Conservation (phyloP, 2,888 invertebrate species). For the Drosophila mercatorum region DNA sequence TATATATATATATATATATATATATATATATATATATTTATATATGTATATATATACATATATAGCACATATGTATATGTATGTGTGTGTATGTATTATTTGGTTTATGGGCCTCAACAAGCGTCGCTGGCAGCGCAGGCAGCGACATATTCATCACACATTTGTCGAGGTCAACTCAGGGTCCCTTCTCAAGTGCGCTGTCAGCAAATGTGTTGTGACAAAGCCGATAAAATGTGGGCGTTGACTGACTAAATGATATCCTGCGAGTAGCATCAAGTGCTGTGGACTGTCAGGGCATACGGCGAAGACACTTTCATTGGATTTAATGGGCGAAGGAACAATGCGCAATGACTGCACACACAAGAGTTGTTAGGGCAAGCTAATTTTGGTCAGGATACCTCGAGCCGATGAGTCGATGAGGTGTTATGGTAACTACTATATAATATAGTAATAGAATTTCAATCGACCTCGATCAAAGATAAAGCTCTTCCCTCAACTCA, state of each 20-base stretch:
- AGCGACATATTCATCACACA: constrained; percentile 34
- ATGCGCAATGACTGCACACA: neutral
- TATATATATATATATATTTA: neutral
- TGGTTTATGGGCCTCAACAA: constrained; percentile 8
- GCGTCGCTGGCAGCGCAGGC: constrained; percentile 1
- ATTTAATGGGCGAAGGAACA: neutral
- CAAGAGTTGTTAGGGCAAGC: neutral
- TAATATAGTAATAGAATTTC: no score
- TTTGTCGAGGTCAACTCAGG: constrained; percentile 26
- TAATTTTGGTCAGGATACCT: neutral
- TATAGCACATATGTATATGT: no score
- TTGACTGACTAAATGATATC: constrained; percentile 14
- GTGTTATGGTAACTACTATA: no score
- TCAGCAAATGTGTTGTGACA: constrained; percentile 27
- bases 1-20: neutral
- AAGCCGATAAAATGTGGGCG: neutral
- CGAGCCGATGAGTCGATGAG: no score
- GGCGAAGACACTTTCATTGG: neutral
- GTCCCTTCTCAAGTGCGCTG: constrained; percentile 22
- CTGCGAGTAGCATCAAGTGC: neutral
- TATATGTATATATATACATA: no score
- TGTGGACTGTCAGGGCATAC: neutral
- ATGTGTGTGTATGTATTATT: neutral
- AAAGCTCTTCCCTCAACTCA: neutral
- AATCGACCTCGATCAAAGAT: neutral